Evolutionary conservation across 2,888 invertebrate genomes (phyloP).

Genomic region (Cantharis lateralis): DNA sequence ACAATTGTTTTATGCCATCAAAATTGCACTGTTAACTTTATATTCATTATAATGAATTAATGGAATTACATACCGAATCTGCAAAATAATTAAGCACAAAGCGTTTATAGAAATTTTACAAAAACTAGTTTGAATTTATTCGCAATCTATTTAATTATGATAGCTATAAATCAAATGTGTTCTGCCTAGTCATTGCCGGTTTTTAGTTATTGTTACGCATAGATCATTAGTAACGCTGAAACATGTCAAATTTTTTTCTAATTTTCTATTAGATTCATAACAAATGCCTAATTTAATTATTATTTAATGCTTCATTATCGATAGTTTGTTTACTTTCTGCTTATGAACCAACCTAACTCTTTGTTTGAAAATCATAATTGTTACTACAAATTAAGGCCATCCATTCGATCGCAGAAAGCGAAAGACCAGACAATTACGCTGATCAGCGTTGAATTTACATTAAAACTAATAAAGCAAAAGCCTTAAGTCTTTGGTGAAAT

Average conservation of each 20-base stretch:
- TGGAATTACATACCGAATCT: constrained; percentile 19
- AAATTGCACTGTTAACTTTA: constrained; percentile 10
- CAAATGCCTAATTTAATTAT: background rate
- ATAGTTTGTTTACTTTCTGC: background rate
- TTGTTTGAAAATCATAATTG: background rate
- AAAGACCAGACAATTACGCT: background rate
- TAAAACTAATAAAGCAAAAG: too few relatives aligned
- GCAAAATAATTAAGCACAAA: constrained; percentile 14
- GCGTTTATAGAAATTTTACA: constrained; percentile 13
- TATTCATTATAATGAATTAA: constrained; percentile 21
- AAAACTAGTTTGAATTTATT: constrained; percentile 18
- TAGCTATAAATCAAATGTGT: constrained; percentile 21
- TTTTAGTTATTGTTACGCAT: constrained; percentile 17
- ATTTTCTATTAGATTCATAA: constrained; percentile 2
- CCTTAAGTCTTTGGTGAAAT: too few relatives aligned
- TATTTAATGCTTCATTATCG: background rate
- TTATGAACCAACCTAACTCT: background rate
- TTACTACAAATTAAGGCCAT: background rate
- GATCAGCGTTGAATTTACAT: too few relatives aligned
- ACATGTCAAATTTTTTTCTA: constrained; percentile 12
- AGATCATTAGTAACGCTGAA: constrained; percentile 17
- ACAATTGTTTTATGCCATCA: constrained; percentile 17
- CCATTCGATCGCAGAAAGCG: background rate
- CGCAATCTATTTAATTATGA: constrained; percentile 22
- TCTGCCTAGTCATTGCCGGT: constrained; percentile 21